Percentiles rank a stretch among this genome's conserved stretches.
These are phyloP conservation scores for Acanthis flammea DNA, from an alignment of 2,797 vertebrate genomes.

Conservation along the genomic window DNA sequence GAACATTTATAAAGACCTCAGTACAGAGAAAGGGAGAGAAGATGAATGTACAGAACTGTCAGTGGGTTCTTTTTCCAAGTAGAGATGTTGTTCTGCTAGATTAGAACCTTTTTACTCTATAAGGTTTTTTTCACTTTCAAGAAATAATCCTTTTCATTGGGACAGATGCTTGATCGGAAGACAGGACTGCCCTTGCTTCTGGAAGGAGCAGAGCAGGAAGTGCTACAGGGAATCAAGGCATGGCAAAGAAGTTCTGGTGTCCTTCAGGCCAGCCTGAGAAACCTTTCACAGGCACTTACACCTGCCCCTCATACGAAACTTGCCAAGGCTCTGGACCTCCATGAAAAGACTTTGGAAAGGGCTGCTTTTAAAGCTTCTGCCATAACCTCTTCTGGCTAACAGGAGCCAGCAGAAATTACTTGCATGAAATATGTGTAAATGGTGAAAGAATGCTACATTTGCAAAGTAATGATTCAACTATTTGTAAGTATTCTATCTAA, in stretches of 20 bases:
- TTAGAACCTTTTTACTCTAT: background rate
- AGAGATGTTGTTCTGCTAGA: background rate
- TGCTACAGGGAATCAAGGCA: background rate
- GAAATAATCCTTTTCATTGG: background rate
- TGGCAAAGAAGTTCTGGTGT: background rate
- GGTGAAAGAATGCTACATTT: background rate
- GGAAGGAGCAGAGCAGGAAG: background rate
- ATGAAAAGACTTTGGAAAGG: background rate
- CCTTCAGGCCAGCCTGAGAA: background rate
- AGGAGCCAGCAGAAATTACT: background rate
- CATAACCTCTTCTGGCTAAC: background rate
- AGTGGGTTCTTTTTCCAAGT: background rate
- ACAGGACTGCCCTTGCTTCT: background rate
- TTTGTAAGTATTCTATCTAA: background rate
- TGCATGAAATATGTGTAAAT: background rate
- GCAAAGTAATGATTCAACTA: background rate
- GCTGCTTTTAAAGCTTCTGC: background rate
- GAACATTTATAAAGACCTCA: background rate
- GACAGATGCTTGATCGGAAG: background rate
- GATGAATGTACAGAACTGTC: background rate
- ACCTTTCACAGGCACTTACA: background rate
- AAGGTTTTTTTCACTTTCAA: background rate
- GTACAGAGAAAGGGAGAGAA: background rate
- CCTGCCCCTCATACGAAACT: background rate
- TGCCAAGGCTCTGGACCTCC: background rate